Percentiles rank a stretch among this genome's conserved stretches.
phyloP scores from a whole-genome alignment of 2,888 invertebrate genomes.

The Cryptus armator region DNA sequence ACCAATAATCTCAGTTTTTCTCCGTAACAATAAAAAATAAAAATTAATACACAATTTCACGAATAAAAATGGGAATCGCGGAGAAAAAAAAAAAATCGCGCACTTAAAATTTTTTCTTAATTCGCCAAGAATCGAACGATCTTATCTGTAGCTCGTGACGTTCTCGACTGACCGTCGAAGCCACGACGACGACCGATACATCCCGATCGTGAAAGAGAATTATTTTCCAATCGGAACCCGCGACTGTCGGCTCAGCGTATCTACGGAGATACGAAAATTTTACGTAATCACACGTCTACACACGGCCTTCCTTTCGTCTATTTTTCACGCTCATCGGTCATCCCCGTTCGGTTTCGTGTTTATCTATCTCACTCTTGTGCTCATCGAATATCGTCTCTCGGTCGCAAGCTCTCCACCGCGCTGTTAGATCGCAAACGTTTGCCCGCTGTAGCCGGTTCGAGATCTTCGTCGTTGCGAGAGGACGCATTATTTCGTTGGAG shows the following conservation, averaged over 20 bases:
- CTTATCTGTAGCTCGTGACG: conserved; percentile 21
- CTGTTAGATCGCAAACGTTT: neutral
- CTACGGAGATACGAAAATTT: conserved; percentile 67
- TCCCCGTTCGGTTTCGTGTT: conserved; percentile 58
- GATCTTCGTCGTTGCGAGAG: conserved; percentile 66
- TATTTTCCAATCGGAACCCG: conserved; percentile 4
- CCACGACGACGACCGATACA: neutral
- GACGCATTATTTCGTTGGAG: conserved; percentile 78
- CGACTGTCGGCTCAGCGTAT: neutral
- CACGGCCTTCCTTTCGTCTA: conserved; percentile 70
- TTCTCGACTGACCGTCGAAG: conserved; percentile 44
- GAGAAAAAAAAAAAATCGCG: neutral
- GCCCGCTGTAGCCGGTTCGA: neutral
- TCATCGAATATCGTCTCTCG: conserved; percentile 39
- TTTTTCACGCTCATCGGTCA: conserved; percentile 65
- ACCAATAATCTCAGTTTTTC: neutral
- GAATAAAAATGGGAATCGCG: neutral
- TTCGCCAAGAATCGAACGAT: neutral
- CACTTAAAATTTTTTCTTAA: conserved; percentile 2
- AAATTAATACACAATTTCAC: neutral
- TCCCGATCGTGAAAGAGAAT: conserved; percentile 30
- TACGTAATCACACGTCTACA: conserved; percentile 76
- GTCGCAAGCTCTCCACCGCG: neutral
- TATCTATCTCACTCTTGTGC: conserved; percentile 41
- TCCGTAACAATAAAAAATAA: neutral